A percentile compares a stretch with the other conserved stretches of the same genome.
These are phyloP conservation scores for Sinosuthora webbiana DNA, from an alignment of 2,113 vertebrate species.

Conservation along the genomic window DNA sequence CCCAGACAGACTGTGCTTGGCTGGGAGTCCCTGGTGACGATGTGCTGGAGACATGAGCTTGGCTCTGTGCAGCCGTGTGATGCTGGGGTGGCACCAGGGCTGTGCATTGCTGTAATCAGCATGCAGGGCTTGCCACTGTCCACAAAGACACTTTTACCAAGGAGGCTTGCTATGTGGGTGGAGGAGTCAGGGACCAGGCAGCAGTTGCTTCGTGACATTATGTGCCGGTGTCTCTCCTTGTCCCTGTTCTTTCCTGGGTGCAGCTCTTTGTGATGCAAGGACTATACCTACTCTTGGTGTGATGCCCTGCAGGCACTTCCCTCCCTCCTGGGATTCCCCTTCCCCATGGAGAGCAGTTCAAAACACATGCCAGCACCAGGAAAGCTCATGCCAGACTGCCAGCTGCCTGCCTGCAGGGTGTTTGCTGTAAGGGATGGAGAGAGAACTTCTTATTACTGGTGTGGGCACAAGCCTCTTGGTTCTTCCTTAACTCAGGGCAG, in stretches of 20 bases:
- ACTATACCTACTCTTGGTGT: neutral
- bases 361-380: neutral
- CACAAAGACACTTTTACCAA: neutral
- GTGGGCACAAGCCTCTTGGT: neutral
- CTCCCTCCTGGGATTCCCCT: neutral
- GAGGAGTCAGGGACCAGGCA: neutral
- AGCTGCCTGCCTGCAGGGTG: neutral
- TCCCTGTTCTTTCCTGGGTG: neutral
- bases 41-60: neutral
- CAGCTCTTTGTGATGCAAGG: neutral
- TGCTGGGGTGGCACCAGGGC: neutral
- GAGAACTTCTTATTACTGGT: neutral
- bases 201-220: neutral
- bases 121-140: neutral
- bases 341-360: neutral
- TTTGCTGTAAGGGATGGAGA: neutral
- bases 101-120: neutral
- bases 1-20: neutral
- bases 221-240: accelerated
- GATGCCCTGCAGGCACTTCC: neutral
- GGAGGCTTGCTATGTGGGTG: neutral
- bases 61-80: neutral
- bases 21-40: neutral
- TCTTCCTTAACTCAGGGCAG: neutral
- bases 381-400: neutral